Percentiles rank a stretch among this genome's conserved stretches.
Conservation (phyloP, 2,797 vertebrate genomes). For the Tangara arthus region DNA sequence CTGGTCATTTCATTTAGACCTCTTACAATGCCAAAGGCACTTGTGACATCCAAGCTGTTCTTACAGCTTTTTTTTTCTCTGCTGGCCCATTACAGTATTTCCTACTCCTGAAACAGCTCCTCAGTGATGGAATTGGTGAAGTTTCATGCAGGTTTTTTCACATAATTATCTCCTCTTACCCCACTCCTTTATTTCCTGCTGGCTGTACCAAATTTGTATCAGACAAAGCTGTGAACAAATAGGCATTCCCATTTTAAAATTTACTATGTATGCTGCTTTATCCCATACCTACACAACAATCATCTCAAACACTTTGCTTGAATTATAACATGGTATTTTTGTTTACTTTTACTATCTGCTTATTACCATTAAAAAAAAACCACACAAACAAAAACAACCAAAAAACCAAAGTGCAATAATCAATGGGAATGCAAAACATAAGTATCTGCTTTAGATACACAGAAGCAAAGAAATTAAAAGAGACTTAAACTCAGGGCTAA, state of each 20-base stretch:
- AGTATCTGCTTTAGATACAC: background rate
- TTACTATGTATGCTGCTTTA: background rate
- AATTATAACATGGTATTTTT: background rate
- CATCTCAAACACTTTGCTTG: background rate
- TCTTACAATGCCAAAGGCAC: background rate
- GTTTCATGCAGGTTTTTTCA: background rate
- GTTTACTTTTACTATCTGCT: conserved; percentile 7
- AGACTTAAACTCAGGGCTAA: conserved; percentile 44
- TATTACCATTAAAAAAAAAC: background rate
- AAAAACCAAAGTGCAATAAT: background rate
- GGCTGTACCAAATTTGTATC: background rate
- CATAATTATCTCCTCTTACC: background rate
- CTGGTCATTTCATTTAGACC: background rate
- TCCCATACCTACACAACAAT: background rate
- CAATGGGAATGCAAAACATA: background rate
- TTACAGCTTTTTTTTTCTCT: background rate
- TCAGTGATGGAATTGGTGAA: background rate
- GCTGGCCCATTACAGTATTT: background rate
- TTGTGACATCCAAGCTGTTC: background rate
- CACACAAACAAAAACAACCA: background rate
- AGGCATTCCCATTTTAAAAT: background rate
- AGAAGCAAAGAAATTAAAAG: conserved; percentile 34
- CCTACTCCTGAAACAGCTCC: background rate
- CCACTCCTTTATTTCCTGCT: background rate
- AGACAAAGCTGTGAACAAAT: background rate